Evolutionary conservation across 2,888 invertebrate genomes (phyloP), one percentile per base, ranked within the genome.

Genomic region (Erebia aethiops): DNA sequence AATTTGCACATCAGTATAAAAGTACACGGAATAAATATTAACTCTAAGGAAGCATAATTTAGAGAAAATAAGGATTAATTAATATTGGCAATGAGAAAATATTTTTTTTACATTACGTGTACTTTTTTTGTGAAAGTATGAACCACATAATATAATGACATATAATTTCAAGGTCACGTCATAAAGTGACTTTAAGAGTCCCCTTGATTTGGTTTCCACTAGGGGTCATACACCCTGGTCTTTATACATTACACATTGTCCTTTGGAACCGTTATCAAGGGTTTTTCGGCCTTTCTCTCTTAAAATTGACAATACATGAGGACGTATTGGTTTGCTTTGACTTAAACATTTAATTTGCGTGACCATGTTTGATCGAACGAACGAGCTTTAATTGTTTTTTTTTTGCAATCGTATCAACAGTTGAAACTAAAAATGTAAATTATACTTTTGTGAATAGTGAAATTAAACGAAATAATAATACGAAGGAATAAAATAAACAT

Each of bases 151-250:
- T 41, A 61, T 18, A 21, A 62, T 62, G 60, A 62, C 62, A 64
- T 41, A 41, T 66, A 57, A 49, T 10, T 18, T 51, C 13, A 58
- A 82, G 94, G 95, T 94, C 95, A 95, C 95, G 95, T 95, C 94
- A 90, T 94, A 87, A 86, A 87, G 95, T 95, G 95, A 95, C 95
- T 94, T 95, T 95, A 85, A 74, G 67, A 81, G 86, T 93, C 92
- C 94, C 94, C 94, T 95, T 95, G 96, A 96, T 96, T 96, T 96
- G 96, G 96, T 96, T 96, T 96, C 95, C 96, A 95, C 94, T 95
- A 95, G 94, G 95, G 95, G 94, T 94, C 95, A 93, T 94, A 92
- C 88, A 94, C 95, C 94, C 94, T 94, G 92, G 82, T 89, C 82
- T 79, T 75, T 81, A 49, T 49, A 58, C 21, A 80, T 79, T 77